Evolutionary conservation across 2,113 vertebrate genomes (phyloP).

Genomic region (Nicator chloris): DNA sequence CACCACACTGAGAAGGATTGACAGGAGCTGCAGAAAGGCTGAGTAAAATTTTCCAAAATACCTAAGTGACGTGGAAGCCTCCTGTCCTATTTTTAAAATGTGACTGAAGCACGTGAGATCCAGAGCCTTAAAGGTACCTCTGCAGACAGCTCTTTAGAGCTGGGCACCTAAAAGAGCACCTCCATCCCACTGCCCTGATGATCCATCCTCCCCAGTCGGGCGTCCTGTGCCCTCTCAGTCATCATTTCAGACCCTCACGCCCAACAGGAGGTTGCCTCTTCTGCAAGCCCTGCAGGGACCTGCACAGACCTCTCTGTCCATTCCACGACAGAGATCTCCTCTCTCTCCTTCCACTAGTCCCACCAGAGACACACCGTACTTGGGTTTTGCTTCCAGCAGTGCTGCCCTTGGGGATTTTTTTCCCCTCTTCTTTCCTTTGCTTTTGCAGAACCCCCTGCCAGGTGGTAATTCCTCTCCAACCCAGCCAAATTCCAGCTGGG

Average conservation of each 20-base stretch:
- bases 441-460: background rate
- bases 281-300: background rate
- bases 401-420: background rate
- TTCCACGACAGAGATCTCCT: background rate
- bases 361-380: background rate
- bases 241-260: accelerated
- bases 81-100: conserved; percentile 54
- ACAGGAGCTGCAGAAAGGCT: conserved; percentile 56
- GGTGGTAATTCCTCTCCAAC: background rate
- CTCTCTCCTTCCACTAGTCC: background rate
- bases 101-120: conserved; percentile 4
- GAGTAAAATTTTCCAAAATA: conserved; percentile 66
- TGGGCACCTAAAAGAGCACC: background rate
- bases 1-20: conserved; percentile 6
- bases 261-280: background rate
- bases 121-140: conserved; percentile 44
- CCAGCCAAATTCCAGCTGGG: background rate
- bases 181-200: background rate
- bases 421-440: background rate
- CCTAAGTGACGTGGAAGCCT: conserved; percentile 50
- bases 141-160: background rate
- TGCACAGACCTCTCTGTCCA: accelerated
- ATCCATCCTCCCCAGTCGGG: background rate
- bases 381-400: background rate
- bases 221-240: background rate